Percentiles rank a stretch among this genome's conserved stretches.
Conservation (phyloP, 2,113 vertebrate species). For the Hoplias malabaricus region DNA sequence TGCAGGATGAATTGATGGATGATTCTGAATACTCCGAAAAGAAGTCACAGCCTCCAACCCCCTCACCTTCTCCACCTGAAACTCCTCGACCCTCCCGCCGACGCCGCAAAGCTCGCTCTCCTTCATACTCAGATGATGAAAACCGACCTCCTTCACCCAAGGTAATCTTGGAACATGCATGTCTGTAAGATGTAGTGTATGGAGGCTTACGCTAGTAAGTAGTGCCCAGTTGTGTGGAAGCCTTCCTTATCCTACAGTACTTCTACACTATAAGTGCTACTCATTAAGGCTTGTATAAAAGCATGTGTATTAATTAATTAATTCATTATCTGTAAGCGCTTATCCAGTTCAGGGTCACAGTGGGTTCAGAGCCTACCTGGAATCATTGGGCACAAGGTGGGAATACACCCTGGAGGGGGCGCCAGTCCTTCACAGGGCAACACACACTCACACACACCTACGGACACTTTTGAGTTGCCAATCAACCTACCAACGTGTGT, state of each 20-base stretch:
- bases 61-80: slow-evolving; percentile 84
- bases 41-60: slow-evolving; percentile 87
- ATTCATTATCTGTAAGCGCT: too few relatives aligned
- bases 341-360: too few relatives aligned
- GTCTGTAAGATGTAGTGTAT: neutral
- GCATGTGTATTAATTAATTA: neutral
- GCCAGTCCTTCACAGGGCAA: too few relatives aligned
- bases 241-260: neutral
- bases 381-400: too few relatives aligned
- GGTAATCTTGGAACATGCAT: slow-evolving; percentile 67
- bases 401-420: too few relatives aligned
- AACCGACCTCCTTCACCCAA: slow-evolving; percentile 92
- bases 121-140: slow-evolving; percentile 91
- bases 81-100: slow-evolving; percentile 75
- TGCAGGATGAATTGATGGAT: slow-evolving; percentile 88
- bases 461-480: too few relatives aligned
- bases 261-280: neutral
- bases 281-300: neutral
- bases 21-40: slow-evolving; percentile 89
- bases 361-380: too few relatives aligned
- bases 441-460: too few relatives aligned
- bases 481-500: too few relatives aligned
- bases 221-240: neutral
- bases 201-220: neutral
- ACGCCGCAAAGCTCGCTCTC: slow-evolving; percentile 80